Evolutionary conservation across 2,888 invertebrate genomes (phyloP), one percentile per base, ranked within the genome.

Genomic region (Aquatica leii): DNA sequence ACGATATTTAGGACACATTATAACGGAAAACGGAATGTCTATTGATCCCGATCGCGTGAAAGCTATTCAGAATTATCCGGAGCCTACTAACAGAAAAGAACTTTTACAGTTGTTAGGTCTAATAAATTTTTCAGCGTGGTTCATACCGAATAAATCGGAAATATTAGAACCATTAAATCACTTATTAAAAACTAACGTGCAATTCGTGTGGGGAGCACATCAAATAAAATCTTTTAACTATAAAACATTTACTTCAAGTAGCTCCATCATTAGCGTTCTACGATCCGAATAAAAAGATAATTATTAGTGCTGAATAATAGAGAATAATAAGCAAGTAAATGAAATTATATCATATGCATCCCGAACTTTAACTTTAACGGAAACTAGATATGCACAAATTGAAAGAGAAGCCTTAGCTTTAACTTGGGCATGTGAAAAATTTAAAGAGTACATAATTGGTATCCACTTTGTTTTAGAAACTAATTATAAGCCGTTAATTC

Each of bases 351-450:
- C 9, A n/a, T n/a, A n/a, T n/a, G n/a, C n/a, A n/a, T n/a, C n/a
- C n/a, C n/a, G n/a, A n/a, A n/a, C n/a, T n/a, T n/a, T n/a, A n/a
- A n/a, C n/a, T n/a, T n/a, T n/a, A n/a, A n/a, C n/a, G n/a, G n/a
- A n/a, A n/a, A n/a, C n/a, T n/a, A n/a, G n/a, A n/a, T n/a, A n/a
- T n/a, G n/a, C n/a, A n/a, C n/a, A n/a, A n/a, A n/a, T n/a, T n/a
- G n/a, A n/a, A n/a, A n/a, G n/a, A n/a, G n/a, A n/a, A n/a, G n/a
- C n/a, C n/a, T n/a, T n/a, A n/a, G 4, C 41, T n/a, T 41, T 41
- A 14, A 41, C 41, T 12, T 41, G 41, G 41, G 41, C 41, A 4
- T 41, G 41, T 41, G 41, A 41, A 41, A 41, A 6, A 41, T 41
- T n/a, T n/a, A n/a, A n/a, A n/a, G n/a, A n/a, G n/a, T n/a, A n/a